Evolutionary conservation across 1,140 invertebrate genomes (phyloP), one percentile per base, ranked within the genome.

Genomic region (Lepidurus apus): DNA sequence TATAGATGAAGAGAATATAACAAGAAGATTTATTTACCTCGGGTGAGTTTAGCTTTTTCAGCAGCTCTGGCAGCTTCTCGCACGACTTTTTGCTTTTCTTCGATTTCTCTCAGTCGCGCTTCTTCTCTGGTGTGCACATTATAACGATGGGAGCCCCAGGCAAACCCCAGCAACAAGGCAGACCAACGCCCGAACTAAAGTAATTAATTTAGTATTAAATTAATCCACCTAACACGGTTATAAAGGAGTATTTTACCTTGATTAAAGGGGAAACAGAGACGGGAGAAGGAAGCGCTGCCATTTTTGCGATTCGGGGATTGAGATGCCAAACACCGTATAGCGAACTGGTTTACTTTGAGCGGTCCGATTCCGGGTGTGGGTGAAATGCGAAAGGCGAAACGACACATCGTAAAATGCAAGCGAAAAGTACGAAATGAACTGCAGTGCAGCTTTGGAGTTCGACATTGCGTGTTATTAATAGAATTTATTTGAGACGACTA

Each of bases 151-250:
- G 79, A 77, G 7, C 82, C 82, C 76, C 82, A 83, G n/a, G 81
- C 11, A 21, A 83, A 45, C 6, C 82, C 82, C 2, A 78, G 34
- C 24, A 82, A 13, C n/a, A 83, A 79, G 26, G 82, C 82, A 47
- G 79, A 73, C 81, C 81, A 83, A 43, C 82, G 79, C 34, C 81
- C 82, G 81, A 81, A 81, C 82, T 83, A 76, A 13, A 80, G 4
- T 77, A 45, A 1, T 43, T 42, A 3, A 42, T 73, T 42, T 24
- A 43, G 74, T 42, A 0, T 42, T 7, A 7, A 75, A 75, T 21
- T 26, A 42, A 1, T 7, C 24, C 24, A 79, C 6, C 9, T 42
- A 24, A 26, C 11, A 53, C 7, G 45, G 21, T 77, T 26, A 47
- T 24, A 65, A 26, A 26, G 9, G 42, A 42, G 42, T 34, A 43